These are phyloP conservation scores for Tetramorium bicarinatum DNA, from an alignment of 2,888 invertebrate genomes.

Conservation along the genomic window DNA sequence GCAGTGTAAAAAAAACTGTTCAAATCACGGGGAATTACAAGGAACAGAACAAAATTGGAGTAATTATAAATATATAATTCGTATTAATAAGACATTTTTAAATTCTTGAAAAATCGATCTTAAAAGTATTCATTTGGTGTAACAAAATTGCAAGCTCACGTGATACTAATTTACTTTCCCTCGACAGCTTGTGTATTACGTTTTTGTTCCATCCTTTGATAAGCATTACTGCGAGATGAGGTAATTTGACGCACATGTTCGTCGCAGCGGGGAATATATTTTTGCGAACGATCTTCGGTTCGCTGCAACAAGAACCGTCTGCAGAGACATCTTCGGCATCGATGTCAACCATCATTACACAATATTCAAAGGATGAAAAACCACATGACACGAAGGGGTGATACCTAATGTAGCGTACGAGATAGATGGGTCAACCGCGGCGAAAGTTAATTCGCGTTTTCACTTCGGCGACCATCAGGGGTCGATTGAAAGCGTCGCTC, in stretches of 20 bases:
- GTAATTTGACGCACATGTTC: constrained; percentile 43
- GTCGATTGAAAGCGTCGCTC: constrained; percentile 76
- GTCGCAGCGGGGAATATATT: constrained; percentile 25
- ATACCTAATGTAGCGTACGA: constrained; percentile 84
- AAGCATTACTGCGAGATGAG: constrained; percentile 26
- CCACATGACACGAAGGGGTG: constrained; percentile 75
- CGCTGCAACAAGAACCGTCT: constrained; percentile 39
- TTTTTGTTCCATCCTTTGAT: constrained; percentile 34
- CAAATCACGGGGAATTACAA: not conserved
- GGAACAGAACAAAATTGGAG: not conserved
- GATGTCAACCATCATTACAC: constrained; percentile 82
- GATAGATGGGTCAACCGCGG: constrained; percentile 81
- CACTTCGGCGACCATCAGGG: constrained; percentile 75
- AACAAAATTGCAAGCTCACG: not conserved
- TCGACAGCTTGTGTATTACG: constrained; percentile 15
- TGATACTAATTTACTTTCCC: constrained; percentile 27
- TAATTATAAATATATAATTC: not conserved
- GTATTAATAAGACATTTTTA: not conserved
- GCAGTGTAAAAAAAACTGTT: not conserved
- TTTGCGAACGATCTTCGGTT: constrained; percentile 15
- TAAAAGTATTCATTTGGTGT: not conserved
- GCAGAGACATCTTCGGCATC: constrained; percentile 74
- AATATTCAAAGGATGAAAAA: constrained; percentile 81
- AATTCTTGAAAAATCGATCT: not conserved
- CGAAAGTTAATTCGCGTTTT: constrained; percentile 83